Evolutionary conservation across 2,888 invertebrate genomes (phyloP).

Genomic region (Teleiodes luculella): DNA sequence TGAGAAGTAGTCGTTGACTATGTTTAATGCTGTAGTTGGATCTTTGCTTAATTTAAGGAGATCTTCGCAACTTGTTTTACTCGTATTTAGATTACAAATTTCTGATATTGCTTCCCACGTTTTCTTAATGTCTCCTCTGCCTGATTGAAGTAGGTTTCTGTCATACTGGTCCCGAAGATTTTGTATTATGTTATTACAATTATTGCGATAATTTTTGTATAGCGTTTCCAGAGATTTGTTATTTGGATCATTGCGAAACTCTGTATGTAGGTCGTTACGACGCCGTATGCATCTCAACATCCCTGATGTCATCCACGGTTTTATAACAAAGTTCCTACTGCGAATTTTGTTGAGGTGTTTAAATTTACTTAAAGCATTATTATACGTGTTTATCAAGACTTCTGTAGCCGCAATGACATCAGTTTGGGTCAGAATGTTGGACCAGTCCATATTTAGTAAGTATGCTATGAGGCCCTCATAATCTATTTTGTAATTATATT

Average conservation of each 20-base stretch:
- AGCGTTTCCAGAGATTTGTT: not conserved
- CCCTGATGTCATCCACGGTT: not conserved
- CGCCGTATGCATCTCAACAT: not conserved
- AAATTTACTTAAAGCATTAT: not conserved
- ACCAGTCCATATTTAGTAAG: not conserved
- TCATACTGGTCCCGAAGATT: not conserved
- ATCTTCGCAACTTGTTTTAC: constrained; percentile 12
- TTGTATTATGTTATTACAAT: not conserved
- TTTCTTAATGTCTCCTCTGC: not conserved
- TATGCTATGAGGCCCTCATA: not conserved
- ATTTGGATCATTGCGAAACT: not conserved
- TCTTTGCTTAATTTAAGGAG: not conserved
- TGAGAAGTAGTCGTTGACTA: not conserved
- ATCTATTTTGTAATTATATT: not conserved
- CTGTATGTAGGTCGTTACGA: not conserved
- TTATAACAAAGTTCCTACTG: not conserved
- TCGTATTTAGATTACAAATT: not conserved
- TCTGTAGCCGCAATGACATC: not conserved
- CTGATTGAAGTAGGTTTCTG: not conserved
- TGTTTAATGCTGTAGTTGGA: not conserved
- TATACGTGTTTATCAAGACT: not conserved
- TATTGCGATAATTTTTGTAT: not conserved
- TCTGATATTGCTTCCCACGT: not conserved
- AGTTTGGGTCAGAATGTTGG: not conserved
- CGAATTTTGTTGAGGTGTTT: not conserved